Evolutionary conservation across 2,113 vertebrate species (phyloP).

Genomic region (Neolamprologus devosi): DNA sequence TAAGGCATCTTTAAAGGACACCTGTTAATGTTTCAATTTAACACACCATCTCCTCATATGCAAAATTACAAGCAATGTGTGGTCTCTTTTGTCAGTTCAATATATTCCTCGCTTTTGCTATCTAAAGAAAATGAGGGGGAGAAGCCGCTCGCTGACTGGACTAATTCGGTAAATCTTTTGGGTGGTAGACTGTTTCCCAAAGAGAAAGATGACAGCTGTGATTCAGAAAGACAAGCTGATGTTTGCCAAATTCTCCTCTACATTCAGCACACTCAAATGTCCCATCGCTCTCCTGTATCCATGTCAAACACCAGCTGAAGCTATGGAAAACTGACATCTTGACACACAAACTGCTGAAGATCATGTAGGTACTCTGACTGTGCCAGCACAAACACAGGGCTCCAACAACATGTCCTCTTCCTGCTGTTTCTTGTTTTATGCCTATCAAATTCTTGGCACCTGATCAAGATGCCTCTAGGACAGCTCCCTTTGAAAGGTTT

Average conservation of each 20-base stretch:
- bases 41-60: neutral
- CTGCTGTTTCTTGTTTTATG: neutral
- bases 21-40: neutral
- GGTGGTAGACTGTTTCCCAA: neutral
- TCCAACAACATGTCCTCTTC: neutral
- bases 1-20: neutral
- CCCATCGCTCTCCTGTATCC: neutral
- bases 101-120: slow-evolving; percentile 16
- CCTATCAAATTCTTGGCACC: neutral
- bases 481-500: neutral
- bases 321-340: neutral
- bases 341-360: neutral
- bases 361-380: neutral
- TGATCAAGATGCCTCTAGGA: neutral
- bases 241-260: neutral
- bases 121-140: slow-evolving; percentile 6
- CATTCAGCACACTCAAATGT: neutral
- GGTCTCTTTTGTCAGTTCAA: slow-evolving; percentile 1
- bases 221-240: neutral
- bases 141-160: slow-evolving; percentile 10
- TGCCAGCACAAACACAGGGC: neutral
- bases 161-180: slow-evolving; percentile 7
- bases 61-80: slow-evolving; percentile 10
- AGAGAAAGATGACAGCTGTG: neutral
- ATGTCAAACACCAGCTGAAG: neutral